Base-by-base conservation (phyloP, 2,113 vertebrate species). In the Himantopus leucocephalus region DNA sequence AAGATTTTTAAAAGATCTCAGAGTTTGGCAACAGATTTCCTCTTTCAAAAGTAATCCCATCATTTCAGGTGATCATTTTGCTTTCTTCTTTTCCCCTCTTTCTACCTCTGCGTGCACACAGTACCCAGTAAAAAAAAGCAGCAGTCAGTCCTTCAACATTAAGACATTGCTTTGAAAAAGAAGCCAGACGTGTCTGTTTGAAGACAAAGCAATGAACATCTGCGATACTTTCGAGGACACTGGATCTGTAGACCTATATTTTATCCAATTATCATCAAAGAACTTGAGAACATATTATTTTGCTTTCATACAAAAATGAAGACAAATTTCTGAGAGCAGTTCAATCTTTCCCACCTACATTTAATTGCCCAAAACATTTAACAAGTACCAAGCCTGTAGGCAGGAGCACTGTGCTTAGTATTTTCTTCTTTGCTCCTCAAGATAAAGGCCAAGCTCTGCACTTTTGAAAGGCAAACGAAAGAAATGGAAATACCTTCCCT, bases 311-410 rank as follows among this genome's bases (percentile, higher is more conserved):
- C 12, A 50, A 88, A 93, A 66, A 66, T 56, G 12, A 75, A 74
- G 17, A 73, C 35, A 88, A 67, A 93, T 88, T 92, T 96, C 85
- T 94, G 79, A 96, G 70, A 94, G 73, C 43, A 68, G 66, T 66
- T 78, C 70, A 94, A 2, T 92, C 71, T 73, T 91, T 90, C 66
- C 43, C 43, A 58, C 75, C 24, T 56, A 79, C 16, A 39, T 76
- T 88, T 96, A 94, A 97, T 98, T 98, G 98, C 98, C 97, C 96
- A 81, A 97, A 97, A 98, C 97, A 97, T 98, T 98, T 98, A 98
- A 98, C 97, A 98, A 98, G 94, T 97, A 98, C 95, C 95, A 97
- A 97, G 97, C 97, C 97, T 98, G 95, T 92, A 97, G 97, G 97
- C 97, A 98, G 97, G 97, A 97, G 77, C 20, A 2, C 90, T 85